phyloP scores from a whole-genome alignment of 2,113 vertebrate genomes.

The Perccottus glenii region DNA sequence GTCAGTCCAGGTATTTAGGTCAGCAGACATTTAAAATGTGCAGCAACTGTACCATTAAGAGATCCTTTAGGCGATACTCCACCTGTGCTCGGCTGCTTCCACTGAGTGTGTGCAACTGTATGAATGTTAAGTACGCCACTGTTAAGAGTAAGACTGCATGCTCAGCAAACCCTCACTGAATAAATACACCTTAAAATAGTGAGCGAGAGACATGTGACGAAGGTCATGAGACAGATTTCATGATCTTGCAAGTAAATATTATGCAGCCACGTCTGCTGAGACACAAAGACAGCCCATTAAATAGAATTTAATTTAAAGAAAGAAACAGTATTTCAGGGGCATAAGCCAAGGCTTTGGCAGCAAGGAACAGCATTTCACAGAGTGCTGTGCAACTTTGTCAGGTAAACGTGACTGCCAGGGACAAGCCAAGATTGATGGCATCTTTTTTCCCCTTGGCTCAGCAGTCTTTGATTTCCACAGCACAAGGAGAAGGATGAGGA shows the following conservation, averaged over 20 bases:
- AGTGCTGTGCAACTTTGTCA: constrained; percentile 73
- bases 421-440: constrained; percentile 76
- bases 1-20: neutral
- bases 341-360: constrained; percentile 71
- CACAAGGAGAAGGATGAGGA: constrained; percentile 47
- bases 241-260: constrained; percentile 66
- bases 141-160: constrained; percentile 43
- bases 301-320: constrained; percentile 71
- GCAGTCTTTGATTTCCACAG: constrained; percentile 77
- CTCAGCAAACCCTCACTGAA: constrained; percentile 62
- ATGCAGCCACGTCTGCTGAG: constrained; percentile 38
- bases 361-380: constrained; percentile 66
- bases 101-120: constrained; percentile 24
- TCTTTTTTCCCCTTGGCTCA: constrained; percentile 75
- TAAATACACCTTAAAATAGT: constrained; percentile 64
- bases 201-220: constrained; percentile 50
- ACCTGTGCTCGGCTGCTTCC: constrained; percentile 23
- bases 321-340: constrained; percentile 72
- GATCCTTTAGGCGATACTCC: neutral
- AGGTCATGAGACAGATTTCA: constrained; percentile 68
- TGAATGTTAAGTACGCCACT: constrained; percentile 55
- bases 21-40: neutral
- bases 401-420: constrained; percentile 76
- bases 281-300: constrained; percentile 55
- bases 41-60: neutral